Percentiles rank a stretch among this genome's conserved stretches.
Evolutionary conservation across 2,888 invertebrate genomes (phyloP).

Genomic region (Callosobruchus maculatus): DNA sequence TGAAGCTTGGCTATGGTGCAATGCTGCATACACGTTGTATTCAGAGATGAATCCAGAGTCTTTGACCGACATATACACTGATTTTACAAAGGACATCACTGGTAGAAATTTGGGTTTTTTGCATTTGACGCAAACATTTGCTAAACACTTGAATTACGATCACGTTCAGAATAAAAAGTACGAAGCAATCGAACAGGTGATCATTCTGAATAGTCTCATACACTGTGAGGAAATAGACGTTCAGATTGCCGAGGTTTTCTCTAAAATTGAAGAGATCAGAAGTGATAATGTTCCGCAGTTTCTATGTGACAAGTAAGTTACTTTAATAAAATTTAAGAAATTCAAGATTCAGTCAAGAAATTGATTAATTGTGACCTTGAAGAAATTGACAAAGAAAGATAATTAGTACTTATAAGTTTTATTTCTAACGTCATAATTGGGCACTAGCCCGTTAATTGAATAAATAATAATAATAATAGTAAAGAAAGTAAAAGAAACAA

Average conservation of each 20-base stretch:
- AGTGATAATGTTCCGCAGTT: conserved; percentile 30
- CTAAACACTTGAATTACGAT: conserved; percentile 30
- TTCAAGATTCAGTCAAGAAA: too few relatives aligned
- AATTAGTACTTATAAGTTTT: too few relatives aligned
- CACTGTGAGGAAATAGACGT: conserved; percentile 39
- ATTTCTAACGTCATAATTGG: too few relatives aligned
- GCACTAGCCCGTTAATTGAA: too few relatives aligned
- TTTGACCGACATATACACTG: conserved; percentile 22
- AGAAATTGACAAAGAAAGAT: too few relatives aligned
- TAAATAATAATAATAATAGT: too few relatives aligned
- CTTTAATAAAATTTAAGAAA: neutral
- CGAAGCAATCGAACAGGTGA: conserved; percentile 28
- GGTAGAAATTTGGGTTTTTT: conserved; percentile 21
- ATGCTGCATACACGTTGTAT: conserved; percentile 30
- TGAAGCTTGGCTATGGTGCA: conserved; percentile 37
- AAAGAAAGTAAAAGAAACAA: too few relatives aligned
- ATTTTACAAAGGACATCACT: conserved; percentile 22
- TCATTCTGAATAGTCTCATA: conserved; percentile 33
- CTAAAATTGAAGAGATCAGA: conserved; percentile 31
- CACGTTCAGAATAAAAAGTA: conserved; percentile 28
- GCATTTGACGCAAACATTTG: conserved; percentile 40
- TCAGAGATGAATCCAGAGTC: conserved; percentile 24
- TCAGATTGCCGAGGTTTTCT: conserved; percentile 41
- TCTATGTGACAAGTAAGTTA: conserved; percentile 27
- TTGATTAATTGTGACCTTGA: too few relatives aligned